Base-by-base conservation (phyloP, 1,140 invertebrate species). In the Ceratina australensis region DNA sequence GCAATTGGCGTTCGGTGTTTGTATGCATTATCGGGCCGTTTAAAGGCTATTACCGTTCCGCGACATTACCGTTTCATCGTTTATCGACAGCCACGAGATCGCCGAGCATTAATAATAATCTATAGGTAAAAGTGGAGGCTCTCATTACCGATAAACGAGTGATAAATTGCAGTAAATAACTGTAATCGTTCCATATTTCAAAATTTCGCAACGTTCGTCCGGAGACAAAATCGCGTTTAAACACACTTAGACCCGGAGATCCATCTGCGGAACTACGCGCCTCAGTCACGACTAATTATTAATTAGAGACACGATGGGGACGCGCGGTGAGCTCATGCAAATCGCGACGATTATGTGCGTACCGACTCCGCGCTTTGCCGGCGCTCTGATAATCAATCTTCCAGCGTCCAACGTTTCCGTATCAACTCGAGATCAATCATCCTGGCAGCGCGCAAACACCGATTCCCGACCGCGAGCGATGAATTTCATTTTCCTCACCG, bases 301-400 rank as follows among this genome's bases (percentile, higher is more conserved):
- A 75, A 75, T 67, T 68, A 59, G 73, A 59, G 54, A 49, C 54
- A 26, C 64, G 52, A 75, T 68, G 26, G 65, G 68, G 73, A 68
- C 18, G 73, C 54, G 28, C 64, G 42, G 54, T 59, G 56, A 68
- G 56, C 42, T 33, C 66, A 75, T 75, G 73, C 73, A 75, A 75
- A 75, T 75, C 65, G 42, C 50, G 13, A 57, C 64, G 64, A 68
- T 68, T 75, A 75, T 75, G 73, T 75, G 73, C 49, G 68, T 75
- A 59, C 56, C 66, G 50, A 76, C 47, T 54, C 50, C 22, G 16
- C 22, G 28, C 28, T 76, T n/a, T 60, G 18, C 56, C 47, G 18
- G 42, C 5, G 26, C 26, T 15, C 16, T 22, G 24, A 60, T 52
- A 76, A 76, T 76, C 73, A 76, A 76, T 76, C 73, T 60, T 76